Evolutionary conservation across 2,888 invertebrate species (phyloP).

Genomic region (Alentia gelatinosa): DNA sequence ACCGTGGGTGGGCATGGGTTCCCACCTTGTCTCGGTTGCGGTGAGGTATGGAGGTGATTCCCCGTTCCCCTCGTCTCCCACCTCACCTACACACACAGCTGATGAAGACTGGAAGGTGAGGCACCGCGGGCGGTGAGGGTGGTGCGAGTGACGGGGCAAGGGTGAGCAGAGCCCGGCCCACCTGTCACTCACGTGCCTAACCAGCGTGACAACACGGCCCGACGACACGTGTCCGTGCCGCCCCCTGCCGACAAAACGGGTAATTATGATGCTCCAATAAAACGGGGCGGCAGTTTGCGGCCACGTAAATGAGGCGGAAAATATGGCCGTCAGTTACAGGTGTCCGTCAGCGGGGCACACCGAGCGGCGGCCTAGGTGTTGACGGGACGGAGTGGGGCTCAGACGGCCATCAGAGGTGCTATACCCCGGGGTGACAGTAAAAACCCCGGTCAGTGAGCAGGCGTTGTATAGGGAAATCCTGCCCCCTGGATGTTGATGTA

Average conservation of each 20-base stretch:
- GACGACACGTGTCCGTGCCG: slow-evolving; percentile 15
- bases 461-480: no score
- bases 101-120: neutral
- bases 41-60: neutral
- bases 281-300: neutral
- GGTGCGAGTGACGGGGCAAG: neutral
- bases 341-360: neutral
- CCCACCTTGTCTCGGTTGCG: no score
- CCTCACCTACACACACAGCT: no score
- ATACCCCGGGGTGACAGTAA: no score
- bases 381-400: neutral
- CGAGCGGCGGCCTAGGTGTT: neutral
- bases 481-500: no score
- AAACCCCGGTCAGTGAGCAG: no score
- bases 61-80: neutral
- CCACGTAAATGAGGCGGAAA: slow-evolving; percentile 3
- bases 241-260: slow-evolving; percentile 7
- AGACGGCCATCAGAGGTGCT: no score
- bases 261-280: neutral
- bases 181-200: slow-evolving; percentile 1
- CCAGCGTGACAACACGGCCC: neutral
- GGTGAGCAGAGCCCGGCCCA: no score
- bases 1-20: no score
- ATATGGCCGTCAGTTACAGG: neutral
- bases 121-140: neutral